Evolutionary conservation across 2,888 invertebrate species (phyloP), one percentile per base, ranked within the genome.

Genomic region (Cerceris ruficornis): DNA sequence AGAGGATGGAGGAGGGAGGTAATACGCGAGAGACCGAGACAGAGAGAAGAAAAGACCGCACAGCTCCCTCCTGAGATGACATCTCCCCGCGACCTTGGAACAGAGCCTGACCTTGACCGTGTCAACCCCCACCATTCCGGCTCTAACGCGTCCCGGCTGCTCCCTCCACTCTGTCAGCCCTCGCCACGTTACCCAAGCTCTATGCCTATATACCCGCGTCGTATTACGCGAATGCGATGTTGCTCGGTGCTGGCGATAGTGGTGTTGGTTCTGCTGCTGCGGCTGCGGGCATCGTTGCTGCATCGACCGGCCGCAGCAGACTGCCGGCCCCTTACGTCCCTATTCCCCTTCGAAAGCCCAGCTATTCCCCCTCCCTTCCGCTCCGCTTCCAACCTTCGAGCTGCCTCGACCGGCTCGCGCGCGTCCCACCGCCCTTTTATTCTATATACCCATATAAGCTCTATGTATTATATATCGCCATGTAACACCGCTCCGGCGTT

Each of bases 91-190:
- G 90, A 91, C 91, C 91, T 91, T 91, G 90, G 87, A 86, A 82
- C 82, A 60, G 81, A 76, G 87, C 75, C 86, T 91, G 91, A 91
- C 91, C 91, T 91, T 91, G 91, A 91, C 91, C 91, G 91, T 88
- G 91, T 90, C 90, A 89, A 86, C 71, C 83, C 87, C 85, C 85
- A 86, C 86, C 79, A 73, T 7, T 1, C n/a, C 1, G 67, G 64
- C 46, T 79, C 70, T 76, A 83, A 62, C 84, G 74, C 78, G 80
- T 80, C 84, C 81, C 79, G 78, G 77, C 73, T 73, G 64, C 65
- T 77, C 77, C 76, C 78, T 65, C 83, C 66, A 7, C 67, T 59
- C 75, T 49, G 69, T 58, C 71, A 57, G 62, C 76, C 65, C 46
- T 13, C 66, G 17, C 79, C 66, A 57, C 60, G 67, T 17, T 57